Conservation (phyloP, 2,888 invertebrate species). For the Erpobdella octoculata region DNA sequence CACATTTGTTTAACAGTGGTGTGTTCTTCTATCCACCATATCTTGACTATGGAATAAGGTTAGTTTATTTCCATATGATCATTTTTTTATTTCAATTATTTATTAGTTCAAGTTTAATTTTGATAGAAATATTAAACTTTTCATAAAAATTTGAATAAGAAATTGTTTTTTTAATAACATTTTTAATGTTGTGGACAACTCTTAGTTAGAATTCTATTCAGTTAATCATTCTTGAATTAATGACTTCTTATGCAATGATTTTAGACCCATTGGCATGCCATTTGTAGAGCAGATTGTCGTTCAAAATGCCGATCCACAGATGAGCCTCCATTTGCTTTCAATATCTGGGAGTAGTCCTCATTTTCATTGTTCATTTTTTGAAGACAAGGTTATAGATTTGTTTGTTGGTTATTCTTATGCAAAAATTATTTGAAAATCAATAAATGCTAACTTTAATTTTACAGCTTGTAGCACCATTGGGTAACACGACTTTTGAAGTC, state of each 20-base stretch:
- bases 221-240: not conserved
- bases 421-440: too few relatives aligned
- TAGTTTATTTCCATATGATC: not conserved
- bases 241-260: not conserved
- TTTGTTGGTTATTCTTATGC: too few relatives aligned
- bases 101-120: not conserved
- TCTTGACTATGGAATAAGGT: conserved; percentile 21
- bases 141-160: too few relatives aligned
- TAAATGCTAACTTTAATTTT: conserved; percentile 40
- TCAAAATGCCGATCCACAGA: conserved; percentile 75
- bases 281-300: conserved; percentile 77
- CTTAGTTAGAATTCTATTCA: not conserved
- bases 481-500: conserved; percentile 88
- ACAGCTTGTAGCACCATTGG: conserved; percentile 77
- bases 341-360: conserved; percentile 87
- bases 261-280: conserved; percentile 73
- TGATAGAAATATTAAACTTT: too few relatives aligned
- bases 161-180: not conserved
- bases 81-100: not conserved
- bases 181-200: not conserved
- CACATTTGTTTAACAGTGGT: conserved; percentile 15
- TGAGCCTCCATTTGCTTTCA: conserved; percentile 80
- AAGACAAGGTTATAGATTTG: conserved; percentile 92
- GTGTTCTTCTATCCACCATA: conserved; percentile 14
- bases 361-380: conserved; percentile 94